phyloP scores from a whole-genome alignment of 2,113 vertebrate species.

The Urocitellus parryii region DNA sequence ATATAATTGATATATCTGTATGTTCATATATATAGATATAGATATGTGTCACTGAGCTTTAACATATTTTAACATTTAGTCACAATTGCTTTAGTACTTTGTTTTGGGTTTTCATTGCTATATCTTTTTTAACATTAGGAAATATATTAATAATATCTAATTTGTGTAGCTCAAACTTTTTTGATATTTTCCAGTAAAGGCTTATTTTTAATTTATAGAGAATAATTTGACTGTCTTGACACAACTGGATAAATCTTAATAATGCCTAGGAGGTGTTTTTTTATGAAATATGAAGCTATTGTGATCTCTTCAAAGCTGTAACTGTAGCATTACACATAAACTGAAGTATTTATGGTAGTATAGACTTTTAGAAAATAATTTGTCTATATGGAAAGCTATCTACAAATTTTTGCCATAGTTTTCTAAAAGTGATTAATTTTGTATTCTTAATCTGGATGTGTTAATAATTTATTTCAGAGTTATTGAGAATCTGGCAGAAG shows the following conservation, averaged over 20 bases:
- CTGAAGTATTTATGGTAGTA: neutral
- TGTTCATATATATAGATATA: neutral
- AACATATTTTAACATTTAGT: neutral
- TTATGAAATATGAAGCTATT: neutral
- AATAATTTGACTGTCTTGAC: neutral
- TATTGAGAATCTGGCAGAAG: constrained; percentile 34
- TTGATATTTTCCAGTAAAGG: neutral
- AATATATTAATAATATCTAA: neutral
- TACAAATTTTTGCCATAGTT: constrained; percentile 16
- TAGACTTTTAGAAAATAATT: neutral
- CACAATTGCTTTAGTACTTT: neutral
- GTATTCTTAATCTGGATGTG: neutral
- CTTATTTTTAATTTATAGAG: neutral
- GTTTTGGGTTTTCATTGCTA: neutral
- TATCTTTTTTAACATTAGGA: neutral
- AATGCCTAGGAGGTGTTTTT: neutral
- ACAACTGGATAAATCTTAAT: neutral
- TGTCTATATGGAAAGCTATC: neutral
- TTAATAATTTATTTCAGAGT: constrained; percentile 54
- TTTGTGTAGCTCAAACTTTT: neutral
- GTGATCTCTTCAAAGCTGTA: neutral
- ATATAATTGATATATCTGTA: neutral
- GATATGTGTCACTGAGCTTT: neutral
- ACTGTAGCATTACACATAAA: neutral
- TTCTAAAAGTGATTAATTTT: constrained; percentile 31